Conservation (phyloP, 2,797 vertebrate genomes). For the Squalus acanthias region DNA sequence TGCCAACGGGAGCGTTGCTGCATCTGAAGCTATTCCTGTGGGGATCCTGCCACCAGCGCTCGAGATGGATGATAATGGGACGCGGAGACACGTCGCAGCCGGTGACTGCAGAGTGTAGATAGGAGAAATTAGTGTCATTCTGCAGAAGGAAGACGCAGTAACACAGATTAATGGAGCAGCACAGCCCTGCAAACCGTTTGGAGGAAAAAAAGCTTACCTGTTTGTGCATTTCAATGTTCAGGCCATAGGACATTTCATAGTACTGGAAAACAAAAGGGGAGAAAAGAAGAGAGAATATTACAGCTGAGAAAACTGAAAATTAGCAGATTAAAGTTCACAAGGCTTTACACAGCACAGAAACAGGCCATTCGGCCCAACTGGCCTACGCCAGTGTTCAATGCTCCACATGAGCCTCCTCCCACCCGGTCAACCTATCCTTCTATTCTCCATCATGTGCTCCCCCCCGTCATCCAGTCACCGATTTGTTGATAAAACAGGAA, state of each 20-base stretch:
- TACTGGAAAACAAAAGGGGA: conserved; percentile 52
- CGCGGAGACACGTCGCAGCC: neutral
- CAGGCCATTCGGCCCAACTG: too few relatives aligned
- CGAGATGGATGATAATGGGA: neutral
- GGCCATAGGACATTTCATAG: conserved; percentile 64
- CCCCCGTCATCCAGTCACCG: too few relatives aligned
- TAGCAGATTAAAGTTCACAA: neutral
- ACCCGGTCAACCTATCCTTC: too few relatives aligned
- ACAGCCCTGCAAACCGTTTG: neutral
- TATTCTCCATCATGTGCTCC: neutral
- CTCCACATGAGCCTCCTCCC: neutral
- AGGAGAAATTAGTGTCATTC: neutral
- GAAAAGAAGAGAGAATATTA: conserved; percentile 29
- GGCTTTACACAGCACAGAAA: neutral
- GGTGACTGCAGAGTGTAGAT: conserved; percentile 11
- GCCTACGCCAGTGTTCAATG: neutral
- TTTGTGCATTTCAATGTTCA: conserved; percentile 67
- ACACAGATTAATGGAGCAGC: neutral
- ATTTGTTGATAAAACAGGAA: neutral
- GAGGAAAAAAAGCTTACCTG: conserved; percentile 51
- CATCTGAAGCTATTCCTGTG: neutral
- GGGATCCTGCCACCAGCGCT: neutral
- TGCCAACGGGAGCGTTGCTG: too few relatives aligned
- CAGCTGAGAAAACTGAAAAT: neutral
- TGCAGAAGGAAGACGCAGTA: conserved; percentile 2